Evolutionary conservation across 1,140 invertebrate species (phyloP), one percentile per base, ranked within the genome.

Genomic region (Lineus longissimus): DNA sequence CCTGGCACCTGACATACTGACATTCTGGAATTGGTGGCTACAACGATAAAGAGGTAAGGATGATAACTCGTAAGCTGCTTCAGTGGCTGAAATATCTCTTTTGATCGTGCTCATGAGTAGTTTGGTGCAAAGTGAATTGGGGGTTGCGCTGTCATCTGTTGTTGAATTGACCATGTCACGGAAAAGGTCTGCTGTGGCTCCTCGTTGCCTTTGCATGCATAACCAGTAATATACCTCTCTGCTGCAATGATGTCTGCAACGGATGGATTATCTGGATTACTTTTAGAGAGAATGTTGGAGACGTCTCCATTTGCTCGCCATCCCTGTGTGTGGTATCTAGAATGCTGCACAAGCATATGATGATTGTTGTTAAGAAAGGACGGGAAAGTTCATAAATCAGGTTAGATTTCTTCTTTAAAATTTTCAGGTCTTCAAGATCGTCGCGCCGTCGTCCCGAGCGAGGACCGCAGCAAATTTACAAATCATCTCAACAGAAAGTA

Each of bases 241-340:
- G 47, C n/a, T 4, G 47, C 47, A 51, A 51, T 51, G 6, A 51
- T 51, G 19, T 51, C 47, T 51, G 6, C 47, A 4, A 51, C 47
- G 9, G 47, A 51, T 9, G 47, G 47, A 51, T 51, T 51, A n/a
- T 51, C 47, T 51, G 47, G 47, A 19, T 51, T 27, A n/a, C 19
- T 23, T 51, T 51, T 51, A 4, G 47, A 51, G 47, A 51, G 47
- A 51, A 51, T 51, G 47, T 7, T 51, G 4, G 47, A 51, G n/a
- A 51, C n/a, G n/a, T 51, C 47, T 51, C 47, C 47, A 51, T 51
- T 51, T 51, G 47, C 47, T 23, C 47, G 47, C 47, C 47, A 51
- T 23, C 19, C 47, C 25, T 51, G 47, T 7, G 47, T 51, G 25
- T 51, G 47, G n/a, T 51, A 51, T 51, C 25, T 19, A 4, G 47